These are phyloP conservation scores for Chironex yamaguchii DNA, from an alignment of 30 jellyfish, hydroid and myxozoan genomes.

Conservation along the genomic window DNA sequence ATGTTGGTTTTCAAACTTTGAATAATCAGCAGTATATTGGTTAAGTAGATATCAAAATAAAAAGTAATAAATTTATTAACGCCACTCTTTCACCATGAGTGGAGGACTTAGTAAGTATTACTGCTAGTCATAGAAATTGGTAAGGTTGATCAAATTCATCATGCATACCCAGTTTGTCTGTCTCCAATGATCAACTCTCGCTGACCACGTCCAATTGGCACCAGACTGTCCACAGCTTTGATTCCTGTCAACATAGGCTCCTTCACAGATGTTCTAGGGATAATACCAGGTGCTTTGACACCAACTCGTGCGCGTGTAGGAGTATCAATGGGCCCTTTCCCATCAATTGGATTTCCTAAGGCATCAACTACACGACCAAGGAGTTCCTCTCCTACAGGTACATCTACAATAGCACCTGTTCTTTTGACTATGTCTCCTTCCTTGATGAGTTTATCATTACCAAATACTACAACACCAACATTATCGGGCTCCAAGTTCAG, in stretches of 20 bases:
- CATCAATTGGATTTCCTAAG: slow-evolving; percentile 99
- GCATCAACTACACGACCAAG: slow-evolving; percentile 99
- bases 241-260: slow-evolving; percentile 99
- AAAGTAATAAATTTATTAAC: too few relatives aligned
- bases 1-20: too few relatives aligned
- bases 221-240: slow-evolving; percentile 99
- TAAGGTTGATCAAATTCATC: too few relatives aligned
- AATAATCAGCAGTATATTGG: too few relatives aligned
- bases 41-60: too few relatives aligned
- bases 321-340: slow-evolving; percentile 91
- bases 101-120: too few relatives aligned
- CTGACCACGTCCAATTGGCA: slow-evolving; percentile 99
- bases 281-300: slow-evolving; percentile 99
- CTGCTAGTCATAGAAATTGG: too few relatives aligned
- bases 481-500: slow-evolving; percentile 98
- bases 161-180: slow-evolving; percentile 98
- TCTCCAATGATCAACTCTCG: slow-evolving; percentile 99
- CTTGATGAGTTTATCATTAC: slow-evolving; percentile 95
- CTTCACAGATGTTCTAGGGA: slow-evolving; percentile 98
- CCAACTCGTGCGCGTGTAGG: slow-evolving; percentile 92
- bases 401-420: slow-evolving; percentile 99
- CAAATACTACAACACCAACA: slow-evolving; percentile 99
- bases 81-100: too few relatives aligned
- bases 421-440: slow-evolving; percentile 99
- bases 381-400: slow-evolving; percentile 97